A percentile compares a stretch with the other conserved stretches of the same genome.
phyloP scores from a whole-genome alignment of 1,140 invertebrate genomes.

The Drosophila sucinea region DNA sequence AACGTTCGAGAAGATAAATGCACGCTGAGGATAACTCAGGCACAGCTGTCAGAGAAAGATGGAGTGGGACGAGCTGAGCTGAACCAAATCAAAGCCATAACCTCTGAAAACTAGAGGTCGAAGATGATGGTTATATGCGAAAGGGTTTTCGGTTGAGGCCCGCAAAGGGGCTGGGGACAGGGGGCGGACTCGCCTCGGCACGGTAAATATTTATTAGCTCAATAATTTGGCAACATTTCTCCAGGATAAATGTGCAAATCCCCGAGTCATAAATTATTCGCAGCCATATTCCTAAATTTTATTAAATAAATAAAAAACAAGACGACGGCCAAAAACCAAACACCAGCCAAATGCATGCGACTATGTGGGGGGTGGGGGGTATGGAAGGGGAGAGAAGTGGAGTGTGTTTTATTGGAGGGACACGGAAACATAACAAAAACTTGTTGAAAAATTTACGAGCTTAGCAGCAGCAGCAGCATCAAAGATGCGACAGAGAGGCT shows the following conservation, averaged over 20 bases:
- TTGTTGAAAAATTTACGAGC: slow-evolving; percentile 71
- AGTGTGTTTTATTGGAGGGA: slow-evolving; percentile 31
- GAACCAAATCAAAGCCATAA: slow-evolving; percentile 56
- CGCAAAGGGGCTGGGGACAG: not conserved
- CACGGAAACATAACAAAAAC: slow-evolving; percentile 67
- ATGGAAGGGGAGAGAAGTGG: not conserved
- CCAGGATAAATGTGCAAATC: slow-evolving; percentile 63
- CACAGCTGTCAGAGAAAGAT: slow-evolving; percentile 38
- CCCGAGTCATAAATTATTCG: slow-evolving; percentile 57
- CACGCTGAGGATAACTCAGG: slow-evolving; percentile 39
- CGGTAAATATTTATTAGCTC: slow-evolving; percentile 68
- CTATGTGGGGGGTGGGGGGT: not conserved
- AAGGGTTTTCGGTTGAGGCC: slow-evolving; percentile 10
- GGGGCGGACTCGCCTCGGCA: not conserved
- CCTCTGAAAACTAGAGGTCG: slow-evolving; percentile 10
- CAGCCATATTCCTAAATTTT: slow-evolving; percentile 55
- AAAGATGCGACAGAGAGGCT: slow-evolving; percentile 49
- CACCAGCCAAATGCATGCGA: slow-evolving; percentile 10
- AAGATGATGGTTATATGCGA: slow-evolving; percentile 18
- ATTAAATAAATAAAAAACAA: slow-evolving; percentile 63
- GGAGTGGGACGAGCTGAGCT: not conserved
- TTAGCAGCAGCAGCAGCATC: slow-evolving; percentile 45
- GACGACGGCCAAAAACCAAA: slow-evolving; percentile 27
- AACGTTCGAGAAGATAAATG: slow-evolving; percentile 50
- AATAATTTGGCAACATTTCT: slow-evolving; percentile 68